Conservation (phyloP, 2,888 invertebrate species). For the Allolobophora icterica region DNA sequence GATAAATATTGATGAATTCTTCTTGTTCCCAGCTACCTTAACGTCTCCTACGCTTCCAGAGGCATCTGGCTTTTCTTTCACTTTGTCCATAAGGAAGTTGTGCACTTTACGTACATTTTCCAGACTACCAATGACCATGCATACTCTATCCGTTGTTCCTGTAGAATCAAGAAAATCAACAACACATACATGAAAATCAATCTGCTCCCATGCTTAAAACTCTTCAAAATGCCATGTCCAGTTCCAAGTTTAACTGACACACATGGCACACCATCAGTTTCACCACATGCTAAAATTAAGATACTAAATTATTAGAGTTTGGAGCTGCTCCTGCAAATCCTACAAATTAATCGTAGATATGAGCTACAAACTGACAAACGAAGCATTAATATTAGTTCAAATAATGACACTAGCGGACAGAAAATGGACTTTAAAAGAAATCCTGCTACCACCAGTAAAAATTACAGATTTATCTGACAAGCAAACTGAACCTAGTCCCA, state of each 20-base stretch:
- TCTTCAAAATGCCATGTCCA: neutral
- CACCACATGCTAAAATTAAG: neutral
- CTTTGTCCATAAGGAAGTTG: constrained; percentile 64
- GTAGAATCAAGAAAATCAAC: constrained; percentile 43
- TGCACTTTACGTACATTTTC: constrained; percentile 63
- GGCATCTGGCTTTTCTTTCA: constrained; percentile 46
- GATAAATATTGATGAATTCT: neutral
- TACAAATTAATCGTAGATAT: neutral
- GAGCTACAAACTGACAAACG: neutral
- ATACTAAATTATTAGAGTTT: neutral
- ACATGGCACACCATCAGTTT: neutral
- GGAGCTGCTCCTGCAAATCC: constrained; percentile 13
- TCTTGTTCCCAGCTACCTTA: neutral
- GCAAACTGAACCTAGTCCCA: neutral
- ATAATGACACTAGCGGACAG: neutral
- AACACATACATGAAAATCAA: neutral
- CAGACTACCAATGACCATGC: constrained; percentile 64
- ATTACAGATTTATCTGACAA: neutral
- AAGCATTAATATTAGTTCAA: neutral
- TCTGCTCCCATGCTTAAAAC: neutral
- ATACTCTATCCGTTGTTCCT: constrained; percentile 66
- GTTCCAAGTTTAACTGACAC: neutral
- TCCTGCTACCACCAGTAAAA: neutral
- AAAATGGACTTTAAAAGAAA: neutral
- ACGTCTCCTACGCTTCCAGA: neutral